Evolutionary conservation across 2,113 vertebrate genomes (phyloP), one percentile per base, ranked within the genome.

Genomic region (Paratilapia polleni): DNA sequence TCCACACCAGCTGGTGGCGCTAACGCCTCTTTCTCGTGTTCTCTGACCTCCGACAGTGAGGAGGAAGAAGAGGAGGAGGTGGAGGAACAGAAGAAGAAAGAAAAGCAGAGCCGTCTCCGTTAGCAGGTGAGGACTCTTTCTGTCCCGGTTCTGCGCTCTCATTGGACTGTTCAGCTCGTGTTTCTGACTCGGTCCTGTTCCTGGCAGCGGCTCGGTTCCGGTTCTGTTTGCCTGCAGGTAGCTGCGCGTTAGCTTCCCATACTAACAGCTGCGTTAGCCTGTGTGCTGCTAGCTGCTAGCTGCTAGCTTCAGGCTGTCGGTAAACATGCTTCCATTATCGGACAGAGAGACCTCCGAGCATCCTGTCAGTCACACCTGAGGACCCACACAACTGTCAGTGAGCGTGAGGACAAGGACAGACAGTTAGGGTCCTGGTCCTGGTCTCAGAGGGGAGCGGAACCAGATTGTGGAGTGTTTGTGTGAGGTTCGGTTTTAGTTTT

Each of bases 281-380:
- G 12, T 43, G 7, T 34, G n/a, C n/a, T n/a, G n/a, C n/a, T n/a
- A n/a, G 24, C 87, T 77, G 77, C 78, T 87, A 84, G 73, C 77
- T 12, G 19, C 52, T 86, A 76, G 66, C 83, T 8, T 0, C 47
- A 2, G 56, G 0, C 17, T n/a, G 31, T n/a, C 34, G 14, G 36
- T 70, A 56, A 62, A 73, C 2, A 64, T 7, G 77, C 17, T 76
- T 87, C 87, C 78, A 84, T 87, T 84, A 87, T 87, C 87, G 87
- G 89, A 91, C 87, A 64, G 8, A 47, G 61, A 63, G 4, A 2
- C 43, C 11, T 47, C 43, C 43, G 77, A 22, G 78, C 70, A 34
- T 17, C 20, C 22, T 52, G 22, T 52, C 66, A 52, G 43, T 49
- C 28, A 0, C 70, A 74, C 49, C 49, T 74, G 68, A 52, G 73